Evolutionary conservation across 1,140 invertebrate genomes (phyloP).

Genomic region (Hylaeus volcanicus): DNA sequence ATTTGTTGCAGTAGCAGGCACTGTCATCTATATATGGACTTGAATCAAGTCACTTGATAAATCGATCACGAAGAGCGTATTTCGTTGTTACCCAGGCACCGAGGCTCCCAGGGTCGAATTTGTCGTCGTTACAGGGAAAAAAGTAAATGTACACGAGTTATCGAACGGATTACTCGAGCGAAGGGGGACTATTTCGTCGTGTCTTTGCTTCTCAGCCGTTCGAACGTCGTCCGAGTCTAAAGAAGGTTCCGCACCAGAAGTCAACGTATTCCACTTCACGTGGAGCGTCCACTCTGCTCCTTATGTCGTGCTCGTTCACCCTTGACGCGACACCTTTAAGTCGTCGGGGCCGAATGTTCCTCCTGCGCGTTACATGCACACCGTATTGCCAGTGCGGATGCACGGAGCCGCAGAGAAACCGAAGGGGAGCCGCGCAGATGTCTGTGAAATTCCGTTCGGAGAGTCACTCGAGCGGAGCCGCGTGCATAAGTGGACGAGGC

Average conservation of each 20-base stretch:
- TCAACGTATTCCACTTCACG: slow-evolving; percentile 21
- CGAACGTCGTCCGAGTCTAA: slow-evolving; percentile 2
- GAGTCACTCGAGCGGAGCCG: slow-evolving; percentile 78
- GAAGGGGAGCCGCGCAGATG: slow-evolving; percentile 78
- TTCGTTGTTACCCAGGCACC: too few relatives aligned
- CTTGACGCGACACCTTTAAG: slow-evolving; percentile 70
- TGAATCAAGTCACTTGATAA: too few relatives aligned
- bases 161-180: too few relatives aligned
- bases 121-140: too few relatives aligned
- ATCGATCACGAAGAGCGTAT: too few relatives aligned
- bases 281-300: slow-evolving; percentile 54
- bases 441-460: slow-evolving; percentile 79
- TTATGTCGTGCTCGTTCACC: slow-evolving; percentile 76
- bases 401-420: slow-evolving; percentile 61
- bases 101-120: too few relatives aligned
- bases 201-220: slow-evolving; percentile 15
- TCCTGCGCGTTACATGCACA: slow-evolving; percentile 31
- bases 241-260: slow-evolving; percentile 41
- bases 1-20: too few relatives aligned
- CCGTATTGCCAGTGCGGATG: slow-evolving; percentile 55
- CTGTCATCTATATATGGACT: too few relatives aligned
- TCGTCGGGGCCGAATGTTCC: slow-evolving; percentile 48
- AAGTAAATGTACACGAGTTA: too few relatives aligned
- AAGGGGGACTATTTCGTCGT: too few relatives aligned
- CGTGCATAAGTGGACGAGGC: slow-evolving; percentile 80